Conservation (phyloP, 2,113 vertebrate species). For the Columba livia region DNA sequence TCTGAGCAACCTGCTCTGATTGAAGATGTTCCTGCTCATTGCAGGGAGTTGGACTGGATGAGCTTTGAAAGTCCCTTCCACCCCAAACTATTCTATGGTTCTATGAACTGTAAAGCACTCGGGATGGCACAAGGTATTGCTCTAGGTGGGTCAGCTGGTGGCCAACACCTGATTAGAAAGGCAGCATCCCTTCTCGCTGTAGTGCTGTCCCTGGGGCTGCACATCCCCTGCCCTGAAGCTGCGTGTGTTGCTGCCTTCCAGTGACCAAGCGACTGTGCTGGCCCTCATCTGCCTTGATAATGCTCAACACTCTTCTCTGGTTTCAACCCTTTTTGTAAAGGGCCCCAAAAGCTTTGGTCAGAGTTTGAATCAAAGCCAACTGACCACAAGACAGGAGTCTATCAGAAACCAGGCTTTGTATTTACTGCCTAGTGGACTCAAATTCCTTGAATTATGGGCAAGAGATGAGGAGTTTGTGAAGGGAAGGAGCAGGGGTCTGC, state of each 20-base stretch:
- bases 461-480: neutral
- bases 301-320: neutral
- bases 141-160: neutral
- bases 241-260: rapidly evolving
- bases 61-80: too few relatives aligned
- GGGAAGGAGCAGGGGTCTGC: neutral
- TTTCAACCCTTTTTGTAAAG: neutral
- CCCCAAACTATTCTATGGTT: too few relatives aligned
- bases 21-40: too few relatives aligned
- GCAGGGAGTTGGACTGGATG: too few relatives aligned
- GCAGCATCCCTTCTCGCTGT: neutral
- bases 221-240: neutral
- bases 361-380: neutral
- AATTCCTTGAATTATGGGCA: neutral
- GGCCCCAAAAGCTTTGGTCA: neutral
- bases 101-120: neutral
- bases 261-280: rapidly evolving
- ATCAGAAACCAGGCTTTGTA: neutral
- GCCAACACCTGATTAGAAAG: neutral
- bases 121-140: neutral
- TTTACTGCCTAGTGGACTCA: neutral
- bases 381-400: neutral
- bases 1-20: too few relatives aligned
- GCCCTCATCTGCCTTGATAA: rapidly evolving
- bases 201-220: neutral